A percentile compares a stretch with the other conserved stretches of the same genome.
Conservation (phyloP, 2,888 invertebrate species). For the Erebia ligea region DNA sequence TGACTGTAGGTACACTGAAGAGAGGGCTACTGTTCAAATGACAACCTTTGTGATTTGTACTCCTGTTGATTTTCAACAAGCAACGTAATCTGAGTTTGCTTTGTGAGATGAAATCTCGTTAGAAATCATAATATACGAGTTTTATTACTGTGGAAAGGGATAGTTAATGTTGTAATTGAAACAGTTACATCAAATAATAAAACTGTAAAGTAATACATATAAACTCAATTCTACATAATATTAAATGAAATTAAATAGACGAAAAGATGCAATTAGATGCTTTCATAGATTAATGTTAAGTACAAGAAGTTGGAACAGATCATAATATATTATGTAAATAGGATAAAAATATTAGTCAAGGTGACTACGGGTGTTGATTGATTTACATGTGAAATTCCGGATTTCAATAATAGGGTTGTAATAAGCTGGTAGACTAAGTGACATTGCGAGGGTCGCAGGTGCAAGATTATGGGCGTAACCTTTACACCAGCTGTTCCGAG, state of each 20-base stretch:
- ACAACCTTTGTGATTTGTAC: not conserved
- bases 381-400: conserved; percentile 40
- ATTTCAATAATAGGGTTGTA: conserved; percentile 72
- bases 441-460: conserved; percentile 65
- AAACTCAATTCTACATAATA: not conserved
- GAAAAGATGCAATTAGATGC: not conserved
- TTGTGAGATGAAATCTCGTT: not conserved
- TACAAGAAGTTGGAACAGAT: not conserved
- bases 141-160: conserved; percentile 3
- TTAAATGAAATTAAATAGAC: not conserved
- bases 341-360: not conserved
- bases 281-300: not conserved
- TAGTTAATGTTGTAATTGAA: conserved; percentile 4
- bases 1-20: not conserved
- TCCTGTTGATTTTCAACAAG: not conserved
- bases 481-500: conserved; percentile 76
- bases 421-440: conserved; percentile 60
- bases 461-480: conserved; percentile 74
- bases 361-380: not conserved
- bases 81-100: not conserved
- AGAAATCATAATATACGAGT: not conserved
- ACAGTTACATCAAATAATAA: conserved; percentile 1
- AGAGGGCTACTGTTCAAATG: not conserved
- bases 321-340: no score
- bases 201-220: not conserved